Evolutionary conservation across 2,888 invertebrate species (phyloP).

Genomic region (Drosophila niveifrons): DNA sequence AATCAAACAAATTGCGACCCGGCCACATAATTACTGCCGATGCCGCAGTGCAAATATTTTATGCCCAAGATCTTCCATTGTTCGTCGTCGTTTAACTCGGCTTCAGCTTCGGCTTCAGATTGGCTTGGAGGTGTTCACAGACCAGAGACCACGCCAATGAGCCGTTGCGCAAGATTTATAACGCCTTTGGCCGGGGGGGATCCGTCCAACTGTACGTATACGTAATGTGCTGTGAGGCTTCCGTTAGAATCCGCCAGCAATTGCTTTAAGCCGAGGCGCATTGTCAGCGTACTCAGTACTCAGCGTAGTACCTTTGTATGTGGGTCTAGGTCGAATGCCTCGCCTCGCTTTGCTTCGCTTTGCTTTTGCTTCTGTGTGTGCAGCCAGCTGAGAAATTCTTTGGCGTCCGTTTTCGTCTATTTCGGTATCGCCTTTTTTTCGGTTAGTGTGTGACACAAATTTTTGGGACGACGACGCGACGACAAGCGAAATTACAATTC

Average conservation of each 20-base stretch:
- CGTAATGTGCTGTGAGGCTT: conserved; percentile 46
- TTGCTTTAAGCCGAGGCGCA: conserved; percentile 45
- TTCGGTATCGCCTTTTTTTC: conserved; percentile 36
- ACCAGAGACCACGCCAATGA: conserved; percentile 63
- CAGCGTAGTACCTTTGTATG: conserved; percentile 49
- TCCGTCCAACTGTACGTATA: conserved; percentile 20
- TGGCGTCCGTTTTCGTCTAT: conserved; percentile 67
- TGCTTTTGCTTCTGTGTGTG: conserved; percentile 32
- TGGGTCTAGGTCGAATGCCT: conserved; percentile 68
- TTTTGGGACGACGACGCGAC: conserved; percentile 43
- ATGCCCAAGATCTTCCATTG: conserved; percentile 57
- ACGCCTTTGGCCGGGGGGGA: conserved; percentile 58
- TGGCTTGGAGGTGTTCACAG: conserved; percentile 57
- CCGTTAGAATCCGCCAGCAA: conserved; percentile 60
- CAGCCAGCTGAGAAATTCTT: conserved; percentile 73
- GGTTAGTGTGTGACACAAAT: conserved; percentile 67
- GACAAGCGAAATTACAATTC: conserved; percentile 65
- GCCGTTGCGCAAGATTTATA: conserved; percentile 78
- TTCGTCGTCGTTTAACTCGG: conserved; percentile 12
- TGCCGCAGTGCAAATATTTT: conserved; percentile 48
- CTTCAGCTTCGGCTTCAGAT: background rate
- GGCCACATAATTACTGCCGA: conserved; percentile 54
- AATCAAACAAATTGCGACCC: conserved; percentile 27
- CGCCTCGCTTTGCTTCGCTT: background rate
- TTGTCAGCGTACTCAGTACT: too few species aligned